phyloP scores from a whole-genome alignment of 2,113 vertebrate genomes.

The Etheostoma spectabile region DNA sequence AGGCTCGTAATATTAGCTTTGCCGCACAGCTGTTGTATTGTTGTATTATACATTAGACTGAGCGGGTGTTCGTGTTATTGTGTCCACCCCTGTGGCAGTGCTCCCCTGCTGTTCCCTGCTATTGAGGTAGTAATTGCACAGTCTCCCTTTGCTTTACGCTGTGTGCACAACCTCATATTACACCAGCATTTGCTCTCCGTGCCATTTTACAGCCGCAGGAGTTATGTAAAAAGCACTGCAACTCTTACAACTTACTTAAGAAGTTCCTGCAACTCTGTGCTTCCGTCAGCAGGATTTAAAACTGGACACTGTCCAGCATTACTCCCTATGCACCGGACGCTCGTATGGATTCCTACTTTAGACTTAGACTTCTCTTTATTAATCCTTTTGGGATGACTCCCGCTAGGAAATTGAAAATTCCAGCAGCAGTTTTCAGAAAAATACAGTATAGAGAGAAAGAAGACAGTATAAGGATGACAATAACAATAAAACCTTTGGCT shows the following conservation, averaged over 20 bases:
- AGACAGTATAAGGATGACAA: too few species aligned
- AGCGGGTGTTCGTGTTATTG: slow-evolving; percentile 49
- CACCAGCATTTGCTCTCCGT: slow-evolving; percentile 40
- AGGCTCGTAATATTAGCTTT: slow-evolving; percentile 14
- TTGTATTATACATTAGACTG: slow-evolving; percentile 45
- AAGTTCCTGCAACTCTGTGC: slow-evolving; percentile 53
- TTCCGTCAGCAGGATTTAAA: slow-evolving; percentile 44
- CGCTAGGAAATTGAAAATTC: too few species aligned
- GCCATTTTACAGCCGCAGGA: slow-evolving; percentile 57
- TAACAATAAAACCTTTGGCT: too few species aligned
- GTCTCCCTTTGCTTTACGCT: slow-evolving; percentile 49
- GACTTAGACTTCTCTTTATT: too few species aligned
- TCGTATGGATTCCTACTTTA: neutral
- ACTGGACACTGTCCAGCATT: slow-evolving; percentile 12
- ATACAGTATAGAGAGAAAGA: too few species aligned
- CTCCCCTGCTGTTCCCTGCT: slow-evolving; percentile 49
- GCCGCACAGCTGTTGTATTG: slow-evolving; percentile 54
- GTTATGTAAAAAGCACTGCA: slow-evolving; percentile 44
- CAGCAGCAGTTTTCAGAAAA: too few species aligned
- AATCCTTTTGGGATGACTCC: too few species aligned
- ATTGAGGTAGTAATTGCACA: slow-evolving; percentile 51
- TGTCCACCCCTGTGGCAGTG: slow-evolving; percentile 30
- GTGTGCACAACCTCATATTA: slow-evolving; percentile 45
- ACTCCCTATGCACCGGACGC: neutral
- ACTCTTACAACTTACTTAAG: slow-evolving; percentile 27